phyloP scores from a whole-genome alignment of 2,797 vertebrate genomes.

The Valencia hispanica region DNA sequence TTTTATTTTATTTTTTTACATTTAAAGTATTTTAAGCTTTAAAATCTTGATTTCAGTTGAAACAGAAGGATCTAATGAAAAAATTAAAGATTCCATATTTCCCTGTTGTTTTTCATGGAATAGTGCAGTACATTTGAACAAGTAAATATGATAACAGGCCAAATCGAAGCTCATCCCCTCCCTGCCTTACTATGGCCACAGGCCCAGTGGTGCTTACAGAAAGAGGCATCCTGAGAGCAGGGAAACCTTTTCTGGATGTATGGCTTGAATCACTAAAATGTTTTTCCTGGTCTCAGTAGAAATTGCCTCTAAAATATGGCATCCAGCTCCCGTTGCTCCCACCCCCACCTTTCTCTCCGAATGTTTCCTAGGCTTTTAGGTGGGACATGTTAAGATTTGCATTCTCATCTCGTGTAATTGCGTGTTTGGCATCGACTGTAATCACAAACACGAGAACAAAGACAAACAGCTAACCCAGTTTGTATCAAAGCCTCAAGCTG shows the following conservation, averaged over 20 bases:
- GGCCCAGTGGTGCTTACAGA: constrained; percentile 51
- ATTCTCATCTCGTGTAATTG: constrained; percentile 46
- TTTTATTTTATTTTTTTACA: constrained; percentile 34
- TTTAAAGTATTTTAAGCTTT: constrained; percentile 18
- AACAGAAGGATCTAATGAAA: constrained; percentile 49
- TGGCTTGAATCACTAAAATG: constrained; percentile 60
- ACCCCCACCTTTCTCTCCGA: constrained; percentile 27
- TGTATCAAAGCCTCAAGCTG: constrained; percentile 41
- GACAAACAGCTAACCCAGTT: constrained; percentile 35
- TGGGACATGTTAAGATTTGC: constrained; percentile 23
- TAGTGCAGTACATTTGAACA: constrained; percentile 53
- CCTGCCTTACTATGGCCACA: constrained; percentile 39
- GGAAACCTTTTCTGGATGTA: constrained; percentile 65
- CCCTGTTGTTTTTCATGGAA: constrained; percentile 33
- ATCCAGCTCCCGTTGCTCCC: constrained; percentile 26
- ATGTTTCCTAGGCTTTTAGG: constrained; percentile 34
- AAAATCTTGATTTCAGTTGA: constrained; percentile 26
- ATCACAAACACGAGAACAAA: constrained; percentile 48
- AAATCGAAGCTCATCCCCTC: constrained; percentile 52
- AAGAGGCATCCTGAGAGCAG: constrained; percentile 63
- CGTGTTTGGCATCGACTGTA: constrained; percentile 31
- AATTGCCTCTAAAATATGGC: constrained; percentile 56
- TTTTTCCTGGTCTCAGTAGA: constrained; percentile 59
- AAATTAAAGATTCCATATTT: constrained; percentile 24
- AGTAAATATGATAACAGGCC: constrained; percentile 41